Conservation (phyloP, 1,140 invertebrate species). For the Idris sp. region DNA sequence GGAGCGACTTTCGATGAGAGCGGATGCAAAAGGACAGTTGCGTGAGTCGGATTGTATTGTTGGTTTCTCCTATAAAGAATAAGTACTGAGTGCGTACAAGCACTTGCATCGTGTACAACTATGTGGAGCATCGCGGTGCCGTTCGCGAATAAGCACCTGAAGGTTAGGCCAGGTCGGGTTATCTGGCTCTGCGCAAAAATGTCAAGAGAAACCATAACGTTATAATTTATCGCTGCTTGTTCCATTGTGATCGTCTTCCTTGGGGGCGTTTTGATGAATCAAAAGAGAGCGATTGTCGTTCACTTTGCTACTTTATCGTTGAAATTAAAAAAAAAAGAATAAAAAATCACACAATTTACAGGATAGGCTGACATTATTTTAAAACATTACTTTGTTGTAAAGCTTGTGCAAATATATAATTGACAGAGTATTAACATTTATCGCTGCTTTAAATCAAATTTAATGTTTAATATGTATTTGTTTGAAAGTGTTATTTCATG, state of each 20-base stretch:
- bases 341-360: conserved; percentile 46
- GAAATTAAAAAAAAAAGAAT: conserved; percentile 53
- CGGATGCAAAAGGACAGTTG: conserved; percentile 77
- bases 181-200: conserved; percentile 71
- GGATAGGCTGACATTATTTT: conserved; percentile 2
- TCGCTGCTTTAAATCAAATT: conserved; percentile 28
- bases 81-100: conserved; percentile 64
- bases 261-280: conserved; percentile 76
- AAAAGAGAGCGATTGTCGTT: conserved; percentile 67
- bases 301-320: conserved; percentile 58
- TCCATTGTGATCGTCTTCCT: conserved; percentile 72
- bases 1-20: conserved; percentile 76
- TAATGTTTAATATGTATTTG: conserved; percentile 17
- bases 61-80: conserved; percentile 64
- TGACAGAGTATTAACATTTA: conserved; percentile 35
- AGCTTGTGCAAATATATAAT: conserved; percentile 28
- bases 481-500: no score
- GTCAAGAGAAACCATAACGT: conserved; percentile 76
- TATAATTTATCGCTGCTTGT: conserved; percentile 76
- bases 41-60: conserved; percentile 73
- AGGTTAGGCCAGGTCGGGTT: conserved; percentile 77
- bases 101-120: conserved; percentile 52
- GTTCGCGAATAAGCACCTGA: conserved; percentile 65
- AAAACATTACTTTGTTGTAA: conserved; percentile 33
- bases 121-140: conserved; percentile 49